Conservation (phyloP, 2,113 vertebrate species). For the Saimiri boliviensis region DNA sequence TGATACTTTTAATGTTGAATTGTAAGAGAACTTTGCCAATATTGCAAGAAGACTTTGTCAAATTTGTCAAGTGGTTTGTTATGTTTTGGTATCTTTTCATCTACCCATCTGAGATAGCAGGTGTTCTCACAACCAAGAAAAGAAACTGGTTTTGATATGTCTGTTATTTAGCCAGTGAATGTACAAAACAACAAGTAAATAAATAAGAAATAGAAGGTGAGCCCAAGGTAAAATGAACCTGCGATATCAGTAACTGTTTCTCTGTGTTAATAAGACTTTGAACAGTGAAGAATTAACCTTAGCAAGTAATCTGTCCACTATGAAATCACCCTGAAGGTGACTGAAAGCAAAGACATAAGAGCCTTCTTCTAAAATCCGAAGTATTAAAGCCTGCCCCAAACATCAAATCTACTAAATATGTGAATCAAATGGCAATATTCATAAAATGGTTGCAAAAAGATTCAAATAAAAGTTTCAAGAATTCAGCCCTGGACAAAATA, state of each 20-base stretch:
- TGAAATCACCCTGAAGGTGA: neutral
- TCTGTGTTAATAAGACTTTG: slow-evolving; percentile 3
- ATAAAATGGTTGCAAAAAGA: neutral
- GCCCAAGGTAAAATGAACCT: neutral
- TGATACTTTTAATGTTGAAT: slow-evolving; percentile 28
- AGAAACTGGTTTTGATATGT: neutral
- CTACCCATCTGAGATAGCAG: neutral
- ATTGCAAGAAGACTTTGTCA: neutral
- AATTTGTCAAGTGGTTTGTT: neutral
- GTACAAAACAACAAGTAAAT: slow-evolving; percentile 24
- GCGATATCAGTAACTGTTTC: neutral
- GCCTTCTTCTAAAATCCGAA: neutral
- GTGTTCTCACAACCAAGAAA: neutral
- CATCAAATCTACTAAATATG: neutral
- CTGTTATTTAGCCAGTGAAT: neutral
- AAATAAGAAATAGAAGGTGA: neutral
- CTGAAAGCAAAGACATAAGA: neutral
- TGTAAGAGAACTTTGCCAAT: neutral
- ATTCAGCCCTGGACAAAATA: neutral
- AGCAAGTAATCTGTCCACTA: neutral
- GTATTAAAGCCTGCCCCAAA: neutral
- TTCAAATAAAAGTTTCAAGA: neutral
- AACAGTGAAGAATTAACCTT: slow-evolving; percentile 34
- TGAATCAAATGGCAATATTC: neutral
- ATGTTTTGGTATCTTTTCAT: neutral